A percentile compares a stretch with the other conserved stretches of the same genome.
These are phyloP conservation scores for Thripadectes ignobilis DNA, from an alignment of 2,797 vertebrate species.

Conservation along the genomic window DNA sequence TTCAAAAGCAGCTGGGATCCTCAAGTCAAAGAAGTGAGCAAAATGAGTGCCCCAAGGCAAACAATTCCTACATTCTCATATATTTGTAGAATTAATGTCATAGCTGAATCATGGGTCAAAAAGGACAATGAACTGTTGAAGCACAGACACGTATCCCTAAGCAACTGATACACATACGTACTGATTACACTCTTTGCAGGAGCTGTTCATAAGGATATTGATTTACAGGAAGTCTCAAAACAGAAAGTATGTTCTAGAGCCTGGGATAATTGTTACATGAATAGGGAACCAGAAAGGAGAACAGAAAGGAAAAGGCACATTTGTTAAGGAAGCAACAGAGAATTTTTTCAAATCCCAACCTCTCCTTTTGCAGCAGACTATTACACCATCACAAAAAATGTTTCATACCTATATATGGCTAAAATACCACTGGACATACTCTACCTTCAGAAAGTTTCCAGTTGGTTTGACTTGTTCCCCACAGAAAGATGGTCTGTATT, in stretches of 20 bases:
- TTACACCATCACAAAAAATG: neutral
- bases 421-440: neutral
- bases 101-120: neutral
- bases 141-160: neutral
- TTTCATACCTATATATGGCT: neutral
- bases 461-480: neutral
- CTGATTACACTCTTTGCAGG: neutral
- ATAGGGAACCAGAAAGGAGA: conserved; percentile 69
- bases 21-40: neutral
- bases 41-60: neutral
- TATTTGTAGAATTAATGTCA: neutral
- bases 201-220: neutral
- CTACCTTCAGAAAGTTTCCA: neutral
- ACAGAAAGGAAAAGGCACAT: conserved; percentile 63
- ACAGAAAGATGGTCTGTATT: neutral
- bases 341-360: neutral
- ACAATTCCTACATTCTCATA: neutral
- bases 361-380: neutral
- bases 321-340: conserved; percentile 54
- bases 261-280: conserved; percentile 30
- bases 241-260: neutral
- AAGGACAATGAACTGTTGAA: neutral
- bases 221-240: conserved; percentile 45
- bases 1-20: neutral
- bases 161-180: neutral